Conservation (phyloP, 2,888 invertebrate genomes). For the Heteromyza rotundicornis region DNA sequence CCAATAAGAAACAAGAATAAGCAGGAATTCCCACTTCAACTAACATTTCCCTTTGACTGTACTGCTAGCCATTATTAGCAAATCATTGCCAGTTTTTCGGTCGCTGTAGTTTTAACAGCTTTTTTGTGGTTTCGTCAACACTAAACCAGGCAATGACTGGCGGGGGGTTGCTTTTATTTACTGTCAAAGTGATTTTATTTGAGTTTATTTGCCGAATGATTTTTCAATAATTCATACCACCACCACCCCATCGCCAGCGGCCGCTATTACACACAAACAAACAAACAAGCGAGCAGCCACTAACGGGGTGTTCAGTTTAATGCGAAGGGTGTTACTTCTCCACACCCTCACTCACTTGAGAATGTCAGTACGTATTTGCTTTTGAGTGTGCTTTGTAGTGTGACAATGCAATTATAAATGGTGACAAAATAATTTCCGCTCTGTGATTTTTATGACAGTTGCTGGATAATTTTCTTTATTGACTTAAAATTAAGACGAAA, state of each 20-base stretch:
- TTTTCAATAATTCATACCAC: constrained; percentile 53
- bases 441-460: constrained; percentile 60
- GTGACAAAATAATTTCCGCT: constrained; percentile 60
- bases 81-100: constrained; percentile 2
- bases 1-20: too few species aligned
- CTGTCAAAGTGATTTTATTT: constrained; percentile 18
- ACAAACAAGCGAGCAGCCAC: too few species aligned
- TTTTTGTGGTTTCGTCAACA: background rate
- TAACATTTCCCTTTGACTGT: too few species aligned
- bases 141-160: background rate
- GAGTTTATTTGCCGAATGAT: constrained; percentile 54
- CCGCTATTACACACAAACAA: constrained; percentile 1
- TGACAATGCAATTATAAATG: constrained; percentile 61
- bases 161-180: constrained; percentile 9
- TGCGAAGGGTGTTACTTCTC: constrained; percentile 52
- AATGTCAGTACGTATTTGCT: background rate
- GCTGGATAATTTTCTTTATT: constrained; percentile 40
- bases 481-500: background rate
- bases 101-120: constrained; percentile 1
- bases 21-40: too few species aligned
- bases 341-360: constrained; percentile 43
- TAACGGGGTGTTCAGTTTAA: constrained; percentile 48
- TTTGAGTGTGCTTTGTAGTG: constrained; percentile 33
- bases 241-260: background rate
- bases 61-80: too few species aligned